Evolutionary conservation across 2,888 invertebrate species (phyloP).

Genomic region (Trachelus tabidus): DNA sequence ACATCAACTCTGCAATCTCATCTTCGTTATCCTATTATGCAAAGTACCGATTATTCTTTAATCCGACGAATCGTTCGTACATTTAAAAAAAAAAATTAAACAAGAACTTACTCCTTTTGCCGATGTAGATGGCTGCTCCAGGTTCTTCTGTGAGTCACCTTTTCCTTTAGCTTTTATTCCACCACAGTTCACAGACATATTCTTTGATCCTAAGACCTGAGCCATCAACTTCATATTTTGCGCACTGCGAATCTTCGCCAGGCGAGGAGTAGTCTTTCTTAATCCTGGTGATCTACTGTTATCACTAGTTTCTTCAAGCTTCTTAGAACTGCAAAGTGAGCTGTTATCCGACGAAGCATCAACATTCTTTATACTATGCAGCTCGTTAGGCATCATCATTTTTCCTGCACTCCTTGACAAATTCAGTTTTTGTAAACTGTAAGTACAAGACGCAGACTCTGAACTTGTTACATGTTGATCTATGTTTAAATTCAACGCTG

Average conservation of each 20-base stretch:
- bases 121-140: conserved; percentile 33
- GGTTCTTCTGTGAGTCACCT: conserved; percentile 35
- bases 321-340: background rate
- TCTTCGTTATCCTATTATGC: conserved; percentile 68
- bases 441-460: background rate
- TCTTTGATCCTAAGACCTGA: conserved; percentile 54
- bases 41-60: background rate
- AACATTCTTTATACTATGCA: background rate
- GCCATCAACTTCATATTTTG: conserved; percentile 62
- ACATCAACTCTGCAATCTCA: conserved; percentile 71
- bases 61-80: background rate
- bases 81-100: background rate
- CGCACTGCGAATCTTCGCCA: conserved; percentile 61
- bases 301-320: conserved; percentile 21
- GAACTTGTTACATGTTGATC: background rate
- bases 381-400: background rate
- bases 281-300: conserved; percentile 46
- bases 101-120: conserved; percentile 42
- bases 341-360: background rate
- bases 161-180: conserved; percentile 48
- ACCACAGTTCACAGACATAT: conserved; percentile 37
- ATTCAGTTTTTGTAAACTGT: background rate
- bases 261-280: conserved; percentile 57
- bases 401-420: background rate
- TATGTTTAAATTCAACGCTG: background rate